Evolutionary conservation across 2,113 vertebrate species (phyloP).

Genomic region (Silurus asotus): DNA sequence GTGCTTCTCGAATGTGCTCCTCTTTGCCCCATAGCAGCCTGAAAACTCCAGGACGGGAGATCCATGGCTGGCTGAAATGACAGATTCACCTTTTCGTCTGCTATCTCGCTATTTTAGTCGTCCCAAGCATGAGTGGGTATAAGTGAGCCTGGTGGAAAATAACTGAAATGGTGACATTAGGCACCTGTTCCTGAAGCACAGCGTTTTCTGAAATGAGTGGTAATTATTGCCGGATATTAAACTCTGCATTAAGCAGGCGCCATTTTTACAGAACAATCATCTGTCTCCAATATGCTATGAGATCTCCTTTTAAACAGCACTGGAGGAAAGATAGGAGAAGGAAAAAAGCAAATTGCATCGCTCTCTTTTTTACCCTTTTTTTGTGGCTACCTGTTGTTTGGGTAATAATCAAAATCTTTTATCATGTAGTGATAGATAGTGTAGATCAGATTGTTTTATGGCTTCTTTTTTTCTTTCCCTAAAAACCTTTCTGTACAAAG

Average conservation of each 20-base stretch:
- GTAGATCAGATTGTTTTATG: not conserved
- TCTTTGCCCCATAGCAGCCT: slow-evolving; percentile 71
- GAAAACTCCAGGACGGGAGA: slow-evolving; percentile 60
- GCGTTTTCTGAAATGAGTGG: slow-evolving; percentile 47
- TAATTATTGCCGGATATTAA: slow-evolving; percentile 51
- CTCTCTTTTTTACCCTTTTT: not conserved
- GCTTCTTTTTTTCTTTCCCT: not conserved
- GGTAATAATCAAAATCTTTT: not conserved
- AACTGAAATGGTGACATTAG: slow-evolving; percentile 73
- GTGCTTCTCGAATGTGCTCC: slow-evolving; percentile 72
- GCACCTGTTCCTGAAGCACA: slow-evolving; percentile 72
- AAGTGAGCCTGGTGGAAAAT: slow-evolving; percentile 77
- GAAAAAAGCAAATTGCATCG: not conserved
- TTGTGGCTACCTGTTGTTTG: not conserved
- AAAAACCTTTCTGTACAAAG: not conserved
- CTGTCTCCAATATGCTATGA: slow-evolving; percentile 62
- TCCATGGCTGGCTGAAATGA: slow-evolving; percentile 74
- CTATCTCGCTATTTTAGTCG: slow-evolving; percentile 61
- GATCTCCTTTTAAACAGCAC: slow-evolving; percentile 63
- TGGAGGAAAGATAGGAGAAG: slow-evolving; percentile 54
- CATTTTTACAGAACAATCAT: slow-evolving; percentile 44
- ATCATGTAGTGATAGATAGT: not conserved
- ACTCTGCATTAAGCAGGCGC: slow-evolving; percentile 37
- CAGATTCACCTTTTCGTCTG: slow-evolving; percentile 59
- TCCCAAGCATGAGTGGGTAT: slow-evolving; percentile 70